Evolutionary conservation across 2,797 vertebrate genomes (phyloP).

Genomic region (Lepus oiostolus): DNA sequence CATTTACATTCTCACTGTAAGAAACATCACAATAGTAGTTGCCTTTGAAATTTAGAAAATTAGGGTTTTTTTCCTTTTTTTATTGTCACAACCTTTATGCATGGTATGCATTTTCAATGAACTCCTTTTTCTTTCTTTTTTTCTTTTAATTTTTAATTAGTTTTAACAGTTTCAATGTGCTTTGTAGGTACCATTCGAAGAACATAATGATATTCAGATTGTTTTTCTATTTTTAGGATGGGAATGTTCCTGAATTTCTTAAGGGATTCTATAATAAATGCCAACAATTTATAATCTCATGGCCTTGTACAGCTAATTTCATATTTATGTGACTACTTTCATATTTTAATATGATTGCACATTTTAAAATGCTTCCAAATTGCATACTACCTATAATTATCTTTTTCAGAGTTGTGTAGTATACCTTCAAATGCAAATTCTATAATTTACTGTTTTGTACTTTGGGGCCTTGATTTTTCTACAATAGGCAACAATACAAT

Average conservation of each 20-base stretch:
- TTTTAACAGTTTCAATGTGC: no score
- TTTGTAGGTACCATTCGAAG: no score
- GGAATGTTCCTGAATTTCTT: not conserved
- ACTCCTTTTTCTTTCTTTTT: no score
- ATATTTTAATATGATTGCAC: constrained; percentile 32
- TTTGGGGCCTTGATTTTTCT: constrained; percentile 31
- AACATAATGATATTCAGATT: not conserved
- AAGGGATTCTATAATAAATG: constrained; percentile 39
- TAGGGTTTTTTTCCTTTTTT: not conserved
- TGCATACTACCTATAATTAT: not conserved
- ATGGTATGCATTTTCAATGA: no score
- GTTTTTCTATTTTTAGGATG: constrained; percentile 52
- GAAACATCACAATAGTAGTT: not conserved
- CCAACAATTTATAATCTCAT: constrained; percentile 37
- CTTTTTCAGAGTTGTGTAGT: not conserved
- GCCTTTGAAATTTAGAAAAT: not conserved
- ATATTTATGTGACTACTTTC: constrained; percentile 23
- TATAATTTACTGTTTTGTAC: constrained; percentile 14
- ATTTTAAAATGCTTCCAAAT: constrained; percentile 23
- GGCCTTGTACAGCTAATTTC: not conserved
- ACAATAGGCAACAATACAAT: not conserved
- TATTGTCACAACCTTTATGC: no score
- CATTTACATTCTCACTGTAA: not conserved
- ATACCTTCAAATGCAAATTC: not conserved
- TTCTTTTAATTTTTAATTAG: no score